A percentile compares a stretch with the other conserved stretches of the same genome.
Evolutionary conservation across 2,888 invertebrate genomes (phyloP).

Genomic region (Camponotus fellah): DNA sequence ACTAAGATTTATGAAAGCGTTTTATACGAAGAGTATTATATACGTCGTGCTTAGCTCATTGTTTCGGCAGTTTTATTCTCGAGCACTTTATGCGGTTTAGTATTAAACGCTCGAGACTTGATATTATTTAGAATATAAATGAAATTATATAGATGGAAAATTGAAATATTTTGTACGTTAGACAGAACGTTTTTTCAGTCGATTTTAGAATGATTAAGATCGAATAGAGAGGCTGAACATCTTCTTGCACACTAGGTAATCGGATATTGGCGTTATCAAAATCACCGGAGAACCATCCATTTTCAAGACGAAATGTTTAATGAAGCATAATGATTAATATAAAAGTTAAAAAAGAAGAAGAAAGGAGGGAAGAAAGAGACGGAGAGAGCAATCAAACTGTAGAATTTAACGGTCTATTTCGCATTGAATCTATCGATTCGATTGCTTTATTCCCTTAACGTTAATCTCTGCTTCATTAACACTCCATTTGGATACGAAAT

Average conservation of each 20-base stretch:
- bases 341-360: slow-evolving; percentile 13
- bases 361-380: not conserved
- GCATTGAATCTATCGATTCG: slow-evolving; percentile 47
- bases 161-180: slow-evolving; percentile 4
- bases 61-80: slow-evolving; percentile 34
- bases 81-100: not conserved
- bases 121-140: not conserved
- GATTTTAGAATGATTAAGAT: not conserved
- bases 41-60: slow-evolving; percentile 8
- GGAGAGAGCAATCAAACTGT: slow-evolving; percentile 37
- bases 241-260: slow-evolving; percentile 30
- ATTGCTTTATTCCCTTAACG: slow-evolving; percentile 33
- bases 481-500: slow-evolving; percentile 17
- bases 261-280: slow-evolving; percentile 37
- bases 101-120: slow-evolving; percentile 16
- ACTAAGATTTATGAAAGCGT: slow-evolving; percentile 45
- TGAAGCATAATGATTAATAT: slow-evolving; percentile 49
- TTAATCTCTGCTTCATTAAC: slow-evolving; percentile 52
- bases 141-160: not conserved
- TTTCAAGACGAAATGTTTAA: slow-evolving; percentile 38
- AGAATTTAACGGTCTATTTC: slow-evolving; percentile 55
- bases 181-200: not conserved
- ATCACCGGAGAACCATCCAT: slow-evolving; percentile 31
- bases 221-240: slow-evolving; percentile 3
- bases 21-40: slow-evolving; percentile 19